Conservation (phyloP, 2,113 vertebrate species). For the Gobio gobio region DNA sequence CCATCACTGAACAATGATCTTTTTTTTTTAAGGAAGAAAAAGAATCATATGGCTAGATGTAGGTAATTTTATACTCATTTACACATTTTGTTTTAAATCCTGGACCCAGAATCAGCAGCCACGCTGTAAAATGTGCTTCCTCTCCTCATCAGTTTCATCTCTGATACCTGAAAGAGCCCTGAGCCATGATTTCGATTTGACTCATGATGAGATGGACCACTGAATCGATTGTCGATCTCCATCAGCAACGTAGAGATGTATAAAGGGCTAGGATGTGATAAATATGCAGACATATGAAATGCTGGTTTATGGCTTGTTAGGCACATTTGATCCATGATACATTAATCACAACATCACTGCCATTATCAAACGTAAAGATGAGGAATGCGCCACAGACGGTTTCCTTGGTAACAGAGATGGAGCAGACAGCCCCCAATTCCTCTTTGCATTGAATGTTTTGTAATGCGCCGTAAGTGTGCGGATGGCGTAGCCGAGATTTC, state of each 20-base stretch:
- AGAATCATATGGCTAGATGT: neutral
- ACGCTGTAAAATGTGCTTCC: neutral
- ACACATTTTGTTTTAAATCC: neutral
- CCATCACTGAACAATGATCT: too few relatives aligned
- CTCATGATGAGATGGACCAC: neutral
- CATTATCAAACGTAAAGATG: conserved; percentile 64
- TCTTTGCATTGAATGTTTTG: conserved; percentile 58
- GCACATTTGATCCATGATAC: conserved; percentile 70
- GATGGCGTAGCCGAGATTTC: neutral
- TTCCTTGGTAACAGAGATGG: conserved; percentile 73
- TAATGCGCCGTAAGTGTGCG: conserved; percentile 3
- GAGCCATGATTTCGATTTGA: neutral
- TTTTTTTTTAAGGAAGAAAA: neutral
- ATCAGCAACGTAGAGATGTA: neutral
- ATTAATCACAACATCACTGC: conserved; percentile 68
- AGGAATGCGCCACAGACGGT: conserved; percentile 61
- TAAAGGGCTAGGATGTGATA: conserved; percentile 37
- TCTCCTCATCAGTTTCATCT: conserved; percentile 1
- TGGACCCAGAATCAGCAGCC: neutral
- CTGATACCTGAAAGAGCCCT: neutral
- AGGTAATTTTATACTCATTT: neutral
- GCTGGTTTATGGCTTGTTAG: conserved; percentile 61
- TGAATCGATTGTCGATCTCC: neutral
- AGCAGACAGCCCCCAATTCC: conserved; percentile 59
- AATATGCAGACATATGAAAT: conserved; percentile 56